These are phyloP conservation scores for Chromobotia macracanthus DNA, from an alignment of 2,797 vertebrate genomes.

Conservation along the genomic window DNA sequence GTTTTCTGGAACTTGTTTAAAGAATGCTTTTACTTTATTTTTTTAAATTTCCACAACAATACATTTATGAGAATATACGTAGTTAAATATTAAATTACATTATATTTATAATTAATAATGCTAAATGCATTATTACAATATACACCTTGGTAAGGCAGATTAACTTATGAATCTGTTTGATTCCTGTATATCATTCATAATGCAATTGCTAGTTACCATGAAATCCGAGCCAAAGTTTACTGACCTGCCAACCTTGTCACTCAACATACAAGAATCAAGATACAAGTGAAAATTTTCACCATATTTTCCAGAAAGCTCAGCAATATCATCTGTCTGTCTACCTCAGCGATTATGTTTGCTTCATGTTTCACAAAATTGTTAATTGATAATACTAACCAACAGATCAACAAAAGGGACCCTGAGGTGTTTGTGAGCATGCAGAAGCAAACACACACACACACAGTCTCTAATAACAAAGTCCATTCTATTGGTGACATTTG, in stretches of 20 bases:
- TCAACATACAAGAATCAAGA: too few relatives aligned
- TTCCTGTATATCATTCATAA: constrained; percentile 30
- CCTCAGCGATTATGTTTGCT: constrained; percentile 65
- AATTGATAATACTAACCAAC: constrained; percentile 51
- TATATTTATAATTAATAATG: background rate
- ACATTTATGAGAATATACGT: background rate
- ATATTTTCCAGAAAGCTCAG: constrained; percentile 65
- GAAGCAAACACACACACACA: constrained; percentile 34
- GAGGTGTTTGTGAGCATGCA: constrained; percentile 8
- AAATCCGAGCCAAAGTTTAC: constrained; percentile 27
- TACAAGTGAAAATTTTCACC: constrained; percentile 63
- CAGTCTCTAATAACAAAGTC: constrained; percentile 57
- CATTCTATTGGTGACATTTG: constrained; percentile 63
- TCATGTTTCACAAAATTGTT: constrained; percentile 53
- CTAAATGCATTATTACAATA: background rate
- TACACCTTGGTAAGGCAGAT: background rate
- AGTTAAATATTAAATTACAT: background rate
- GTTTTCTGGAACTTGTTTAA: background rate
- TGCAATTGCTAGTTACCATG: constrained; percentile 9
- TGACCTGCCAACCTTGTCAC: constrained; percentile 6
- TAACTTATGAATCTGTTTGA: background rate
- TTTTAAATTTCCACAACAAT: background rate
- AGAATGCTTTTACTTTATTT: background rate
- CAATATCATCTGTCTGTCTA: constrained; percentile 64
- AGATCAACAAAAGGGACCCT: constrained; percentile 38